Base-by-base conservation (phyloP, 2,888 invertebrate species). In the Copidosoma aretas region DNA sequence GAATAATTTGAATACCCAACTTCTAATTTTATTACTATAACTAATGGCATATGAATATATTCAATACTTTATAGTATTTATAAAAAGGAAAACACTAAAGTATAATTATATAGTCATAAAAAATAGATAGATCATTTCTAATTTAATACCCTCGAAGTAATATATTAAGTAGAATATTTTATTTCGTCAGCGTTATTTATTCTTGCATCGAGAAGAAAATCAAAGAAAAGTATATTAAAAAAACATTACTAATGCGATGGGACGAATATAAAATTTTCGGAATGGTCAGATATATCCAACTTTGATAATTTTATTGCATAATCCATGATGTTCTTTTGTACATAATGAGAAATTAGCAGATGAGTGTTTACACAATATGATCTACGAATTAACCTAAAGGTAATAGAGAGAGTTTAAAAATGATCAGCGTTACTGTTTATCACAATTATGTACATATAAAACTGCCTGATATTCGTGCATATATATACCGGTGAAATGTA, bases 381-480 rank as follows among this genome's bases (percentile, higher is more conserved):
- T n/a, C 59, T n/a, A 17, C 24, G n/a, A 4, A 46, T 46, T 12
- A 60, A 25, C 53, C 17, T 57, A 67, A 53, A 60, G 49, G 52
- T 51, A 43, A 64, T 43, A 59, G 41, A 61, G 60, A 57, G 53
- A n/a, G n/a, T n/a, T 19, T 52, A 51, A 54, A 70, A 60, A 53
- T 62, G 41, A 57, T 46, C 64, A 22, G 64, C 51, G 78, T 79
- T 76, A 79, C 71, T 80, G 78, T 81, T 81, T 77, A 80, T 77
- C 79, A 79, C 77, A 79, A 82, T 79, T 80, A 80, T 83, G 82
- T 82, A 83, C 75, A 82, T 82, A 83, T 81, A 79, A 81, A 81
- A 82, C 80, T 82, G 82, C 82, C 81, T 82, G 80, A 78, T 60
- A 24, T 57, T 68, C 41, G 68, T 69, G 70, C 71, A 71, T 72